These are phyloP conservation scores for Diceros bicornis DNA, from an alignment of 2,797 vertebrate species.

Conservation along the genomic window DNA sequence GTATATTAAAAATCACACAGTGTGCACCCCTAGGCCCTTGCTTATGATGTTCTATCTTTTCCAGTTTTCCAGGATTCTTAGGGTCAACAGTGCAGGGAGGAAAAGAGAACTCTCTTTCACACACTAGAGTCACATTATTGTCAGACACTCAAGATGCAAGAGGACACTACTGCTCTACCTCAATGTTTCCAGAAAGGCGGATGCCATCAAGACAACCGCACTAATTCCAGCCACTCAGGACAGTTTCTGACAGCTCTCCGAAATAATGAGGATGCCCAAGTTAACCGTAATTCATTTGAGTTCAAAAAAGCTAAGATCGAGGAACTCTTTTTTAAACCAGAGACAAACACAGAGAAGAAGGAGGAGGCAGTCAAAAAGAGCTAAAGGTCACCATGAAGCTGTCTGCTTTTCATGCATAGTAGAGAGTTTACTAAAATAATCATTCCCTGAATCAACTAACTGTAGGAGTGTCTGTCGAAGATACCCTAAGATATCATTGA, in stretches of 20 bases:
- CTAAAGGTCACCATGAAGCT: neutral
- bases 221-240: conserved; percentile 17
- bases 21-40: fast-evolving
- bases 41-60: conserved; percentile 10
- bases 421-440: neutral
- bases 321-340: conserved; percentile 7
- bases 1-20: conserved; percentile 45
- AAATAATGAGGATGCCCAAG: neutral
- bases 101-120: conserved; percentile 63
- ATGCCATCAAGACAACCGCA: neutral
- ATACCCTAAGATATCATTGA: neutral
- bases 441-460: neutral
- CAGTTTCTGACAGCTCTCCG: conserved; percentile 45
- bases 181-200: neutral
- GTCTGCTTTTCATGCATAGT: neutral
- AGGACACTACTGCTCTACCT: neutral
- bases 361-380: neutral
- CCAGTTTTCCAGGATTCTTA: conserved; percentile 60
- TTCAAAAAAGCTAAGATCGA: neutral
- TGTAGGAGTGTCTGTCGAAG: neutral
- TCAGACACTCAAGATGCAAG: conserved; percentile 27
- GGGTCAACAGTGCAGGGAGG: neutral
- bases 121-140: neutral
- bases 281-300: conserved; percentile 15
- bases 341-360: neutral